Percentiles rank a stretch among this genome's conserved stretches.
Conservation (phyloP, 2,797 vertebrate genomes). For the Crenichthys baileyi region DNA sequence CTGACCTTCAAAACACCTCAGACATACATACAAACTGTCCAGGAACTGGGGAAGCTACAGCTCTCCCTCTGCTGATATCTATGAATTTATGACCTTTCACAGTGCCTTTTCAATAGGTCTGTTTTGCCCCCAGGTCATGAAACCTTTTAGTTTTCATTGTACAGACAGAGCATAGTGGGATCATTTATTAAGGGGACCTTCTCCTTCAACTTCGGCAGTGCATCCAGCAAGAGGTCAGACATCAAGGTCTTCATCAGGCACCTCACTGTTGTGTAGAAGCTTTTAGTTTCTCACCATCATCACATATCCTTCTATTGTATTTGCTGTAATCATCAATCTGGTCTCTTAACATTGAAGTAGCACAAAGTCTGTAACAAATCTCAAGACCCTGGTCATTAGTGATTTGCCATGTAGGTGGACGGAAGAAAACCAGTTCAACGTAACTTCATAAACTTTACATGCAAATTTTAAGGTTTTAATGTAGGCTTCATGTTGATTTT, state of each 20-base stretch:
- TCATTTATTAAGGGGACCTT: conserved; percentile 38
- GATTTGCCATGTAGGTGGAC: background rate
- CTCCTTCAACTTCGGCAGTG: conserved; percentile 6
- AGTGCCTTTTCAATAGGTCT: conserved; percentile 46
- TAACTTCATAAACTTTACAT: conserved; percentile 9
- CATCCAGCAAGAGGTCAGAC: conserved; percentile 31
- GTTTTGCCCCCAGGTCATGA: conserved; percentile 45
- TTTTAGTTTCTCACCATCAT: conserved; percentile 9
- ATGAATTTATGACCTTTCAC: conserved; percentile 67
- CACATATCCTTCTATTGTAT: conserved; percentile 11
- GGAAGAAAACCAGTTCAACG: background rate
- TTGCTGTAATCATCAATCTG: conserved; percentile 4
- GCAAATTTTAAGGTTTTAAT: background rate
- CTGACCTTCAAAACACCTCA: conserved; percentile 67
- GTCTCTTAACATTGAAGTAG: background rate
- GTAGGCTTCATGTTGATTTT: background rate
- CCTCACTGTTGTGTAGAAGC: conserved; percentile 9
- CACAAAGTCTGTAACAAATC: background rate
- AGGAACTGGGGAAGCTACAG: conserved; percentile 39
- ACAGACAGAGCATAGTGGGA: conserved; percentile 27
- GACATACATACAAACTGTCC: conserved; percentile 37
- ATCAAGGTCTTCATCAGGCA: conserved; percentile 21
- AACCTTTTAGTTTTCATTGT: conserved; percentile 48
- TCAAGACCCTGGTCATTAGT: background rate
- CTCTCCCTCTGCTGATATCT: conserved; percentile 39